Evolutionary conservation across 2,797 vertebrate species (phyloP), one percentile per base, ranked within the genome.

Genomic region (Luscinia luscinia): DNA sequence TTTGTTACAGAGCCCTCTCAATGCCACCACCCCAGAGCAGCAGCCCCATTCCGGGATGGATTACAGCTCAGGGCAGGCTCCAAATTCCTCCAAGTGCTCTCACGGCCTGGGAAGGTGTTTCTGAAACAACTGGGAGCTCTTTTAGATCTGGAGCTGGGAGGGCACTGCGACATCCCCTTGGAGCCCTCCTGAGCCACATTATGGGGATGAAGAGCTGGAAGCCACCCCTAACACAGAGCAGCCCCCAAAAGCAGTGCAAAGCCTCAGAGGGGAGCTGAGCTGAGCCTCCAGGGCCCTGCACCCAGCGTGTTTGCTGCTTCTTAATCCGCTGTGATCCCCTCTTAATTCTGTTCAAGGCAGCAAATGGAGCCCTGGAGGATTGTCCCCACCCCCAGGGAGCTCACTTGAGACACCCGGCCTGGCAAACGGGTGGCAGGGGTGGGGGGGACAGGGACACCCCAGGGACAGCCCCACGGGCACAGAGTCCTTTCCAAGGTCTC

Each of bases 361-460:
- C 91, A 96, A 89, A 88, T 57, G 83, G 34, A 88, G 63, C 46
- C 91, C 83, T 91, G 79, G 90, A 90, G 86, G 91, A 95, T 82
- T 85, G 55, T 16, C 34, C 8, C 32, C 40, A 8, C 10, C 43
- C 36, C 26, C 13, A 3, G 1, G 9, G 58, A 68, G 79, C 2
- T 48, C 54, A 19, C 52, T 54, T 34, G 67, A 6, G 81, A 94
- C 89, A 90, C 40, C 88, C 93, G 93, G 80, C 74, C 48, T 20
- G 12, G 48, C 32, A 55, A 5, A 36, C 17, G 72, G 72, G 46
- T 36, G 52, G 58, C 22, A 13, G 40, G 66, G 43, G 24, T n/a
- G 30, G 84, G 9, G 54, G 51, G 32, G 22, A 9, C 54, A 30
- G 64, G 38, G 18, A 24, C 27, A 24, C 3, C 13, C 15, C 57